Conservation (phyloP, 2,888 invertebrate genomes). For the Gymnosoma rotundatum region DNA sequence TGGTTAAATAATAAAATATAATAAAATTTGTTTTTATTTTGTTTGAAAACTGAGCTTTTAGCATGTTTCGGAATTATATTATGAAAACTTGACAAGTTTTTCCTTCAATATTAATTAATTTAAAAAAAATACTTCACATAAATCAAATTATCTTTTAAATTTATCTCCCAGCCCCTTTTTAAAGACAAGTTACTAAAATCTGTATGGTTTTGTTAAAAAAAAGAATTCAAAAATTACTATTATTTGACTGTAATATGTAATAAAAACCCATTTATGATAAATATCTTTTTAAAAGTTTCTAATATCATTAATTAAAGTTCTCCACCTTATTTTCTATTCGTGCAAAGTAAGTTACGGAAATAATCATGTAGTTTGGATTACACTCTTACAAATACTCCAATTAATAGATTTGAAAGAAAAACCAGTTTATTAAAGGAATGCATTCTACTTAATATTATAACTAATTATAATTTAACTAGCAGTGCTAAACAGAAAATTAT, state of each 20-base stretch:
- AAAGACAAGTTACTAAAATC: too few relatives aligned
- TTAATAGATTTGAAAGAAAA: background rate
- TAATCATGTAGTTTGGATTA: constrained; percentile 44
- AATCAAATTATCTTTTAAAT: too few relatives aligned
- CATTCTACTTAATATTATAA: background rate
- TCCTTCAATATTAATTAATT: too few relatives aligned
- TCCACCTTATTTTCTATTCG: constrained; percentile 5
- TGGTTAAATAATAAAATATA: too few relatives aligned
- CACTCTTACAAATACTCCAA: constrained; percentile 6
- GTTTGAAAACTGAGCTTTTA: too few relatives aligned
- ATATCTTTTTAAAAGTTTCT: constrained; percentile 39
- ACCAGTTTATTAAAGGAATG: background rate
- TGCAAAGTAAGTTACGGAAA: constrained; percentile 18
- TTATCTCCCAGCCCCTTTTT: too few relatives aligned
- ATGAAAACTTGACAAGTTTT: too few relatives aligned
- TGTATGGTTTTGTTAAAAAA: too few relatives aligned
- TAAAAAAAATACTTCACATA: too few relatives aligned
- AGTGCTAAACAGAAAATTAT: background rate
- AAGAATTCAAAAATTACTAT: background rate
- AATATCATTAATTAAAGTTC: constrained; percentile 53
- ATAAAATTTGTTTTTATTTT: too few relatives aligned
- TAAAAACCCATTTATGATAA: constrained; percentile 31
- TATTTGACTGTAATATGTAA: constrained; percentile 10
- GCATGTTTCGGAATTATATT: too few relatives aligned
- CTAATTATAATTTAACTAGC: background rate